Evolutionary conservation across 2,797 vertebrate species (phyloP), one percentile per base, ranked within the genome.

Genomic region (Cynodonichthys magdalenae): DNA sequence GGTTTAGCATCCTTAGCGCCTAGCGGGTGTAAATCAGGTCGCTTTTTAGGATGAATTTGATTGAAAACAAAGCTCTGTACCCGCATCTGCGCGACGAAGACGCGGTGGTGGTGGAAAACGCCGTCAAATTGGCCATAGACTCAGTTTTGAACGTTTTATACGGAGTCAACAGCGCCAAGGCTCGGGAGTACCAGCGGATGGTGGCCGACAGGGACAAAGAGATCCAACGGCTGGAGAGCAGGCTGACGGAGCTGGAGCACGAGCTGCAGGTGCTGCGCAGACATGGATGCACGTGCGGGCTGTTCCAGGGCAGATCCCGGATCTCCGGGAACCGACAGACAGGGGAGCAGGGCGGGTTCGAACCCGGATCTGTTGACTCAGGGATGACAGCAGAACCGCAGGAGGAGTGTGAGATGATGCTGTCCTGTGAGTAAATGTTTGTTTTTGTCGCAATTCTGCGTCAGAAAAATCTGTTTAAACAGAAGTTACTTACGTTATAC

Each of bases 201-300:
- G 82, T 90, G 80, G 81, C 76, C 71, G 89, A 89, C 63, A 69
- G 83, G 75, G 89, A 92, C 81, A 81, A 79, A 77, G 84, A 92
- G 80, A 87, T 92, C 75, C 80, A 56, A 53, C 67, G 87, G 66
- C 80, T 92, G 51, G 83, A 89, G 75, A 3, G 77, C 52, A 63
- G 84, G 14, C 53, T 89, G 19, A 48, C 54, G 6, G 77, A 80
- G 61, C 60, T 84, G 0, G 88, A 90, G 56, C 46, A 17, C 1
- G 86, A 90, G 44, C 63, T 87, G 66, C 72, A 66, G 60, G 45
- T 74, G 15, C 54, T 82, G 5, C 87, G 74, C 4, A 44, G 53
- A 0, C 74, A 73, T 3, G 79, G 83, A 8, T 81, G 78, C 71
- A 19, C 70, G 3, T 81, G 83, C 59, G 58, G 27, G 20, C 9